Conservation (phyloP, 2,797 vertebrate genomes). For the Gallinago nigripennis region DNA sequence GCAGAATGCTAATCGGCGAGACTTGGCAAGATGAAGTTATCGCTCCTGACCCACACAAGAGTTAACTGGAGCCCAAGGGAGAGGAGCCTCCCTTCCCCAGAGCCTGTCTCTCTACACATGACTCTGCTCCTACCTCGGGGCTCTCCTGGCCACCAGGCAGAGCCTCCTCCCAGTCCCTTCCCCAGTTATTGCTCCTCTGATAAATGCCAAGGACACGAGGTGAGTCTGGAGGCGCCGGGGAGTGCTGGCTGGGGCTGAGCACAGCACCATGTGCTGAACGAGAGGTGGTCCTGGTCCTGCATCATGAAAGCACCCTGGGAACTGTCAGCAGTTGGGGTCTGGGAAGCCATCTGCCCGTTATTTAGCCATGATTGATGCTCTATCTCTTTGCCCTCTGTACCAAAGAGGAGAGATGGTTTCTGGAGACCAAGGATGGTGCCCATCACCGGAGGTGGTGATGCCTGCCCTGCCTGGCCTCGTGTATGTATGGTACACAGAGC, state of each 20-base stretch:
- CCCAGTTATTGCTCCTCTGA: not conserved
- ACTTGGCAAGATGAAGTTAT: conserved; percentile 45
- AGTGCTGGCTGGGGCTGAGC: not conserved
- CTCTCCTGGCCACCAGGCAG: fast-evolving
- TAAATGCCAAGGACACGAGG: not conserved
- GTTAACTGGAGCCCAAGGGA: not conserved
- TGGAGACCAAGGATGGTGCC: not conserved
- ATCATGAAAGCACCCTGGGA: fast-evolving
- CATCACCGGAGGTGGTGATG: not conserved
- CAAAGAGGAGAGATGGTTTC: not conserved
- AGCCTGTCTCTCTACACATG: not conserved
- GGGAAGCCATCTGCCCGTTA: not conserved
- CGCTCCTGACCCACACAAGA: conserved; percentile 13
- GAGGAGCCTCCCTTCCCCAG: not conserved
- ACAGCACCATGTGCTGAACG: fast-evolving
- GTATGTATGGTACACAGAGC: fast-evolving
- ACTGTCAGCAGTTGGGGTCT: fast-evolving
- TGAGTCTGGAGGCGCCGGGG: fast-evolving
- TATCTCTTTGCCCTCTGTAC: not conserved
- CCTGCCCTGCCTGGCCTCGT: not conserved
- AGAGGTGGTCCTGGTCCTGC: not conserved
- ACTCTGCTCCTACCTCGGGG: not conserved
- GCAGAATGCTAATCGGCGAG: conserved; percentile 61
- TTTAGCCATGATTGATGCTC: fast-evolving
- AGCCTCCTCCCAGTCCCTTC: not conserved